phyloP scores from a whole-genome alignment of 2,113 vertebrate species.

The Poeciliopsis retropinna region DNA sequence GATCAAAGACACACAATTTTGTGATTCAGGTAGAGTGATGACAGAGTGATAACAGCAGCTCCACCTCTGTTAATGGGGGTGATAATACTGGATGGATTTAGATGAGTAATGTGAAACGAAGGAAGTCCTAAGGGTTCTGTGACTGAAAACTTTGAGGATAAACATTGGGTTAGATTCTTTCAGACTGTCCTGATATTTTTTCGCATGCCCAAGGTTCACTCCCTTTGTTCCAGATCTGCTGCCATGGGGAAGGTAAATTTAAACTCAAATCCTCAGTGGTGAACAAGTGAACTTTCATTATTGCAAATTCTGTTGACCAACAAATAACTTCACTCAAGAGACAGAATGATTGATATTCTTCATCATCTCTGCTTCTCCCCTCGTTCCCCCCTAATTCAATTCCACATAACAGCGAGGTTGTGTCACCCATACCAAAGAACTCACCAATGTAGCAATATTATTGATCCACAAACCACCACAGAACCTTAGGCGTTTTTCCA shows the following conservation, averaged over 20 bases:
- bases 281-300: slow-evolving; percentile 86
- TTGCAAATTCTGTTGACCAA: slow-evolving; percentile 81
- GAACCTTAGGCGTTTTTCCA: slow-evolving; percentile 56
- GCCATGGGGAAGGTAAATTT: slow-evolving; percentile 67
- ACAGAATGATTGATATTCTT: slow-evolving; percentile 88
- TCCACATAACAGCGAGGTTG: slow-evolving; percentile 80
- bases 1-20: slow-evolving; percentile 4
- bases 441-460: slow-evolving; percentile 70
- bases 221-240: slow-evolving; percentile 47
- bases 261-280: slow-evolving; percentile 76
- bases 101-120: slow-evolving; percentile 10
- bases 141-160: slow-evolving; percentile 49
- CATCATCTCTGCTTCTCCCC: slow-evolving; percentile 80
- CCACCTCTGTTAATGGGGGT: slow-evolving; percentile 56
- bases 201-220: slow-evolving; percentile 33
- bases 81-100: slow-evolving; percentile 63
- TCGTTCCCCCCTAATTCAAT: slow-evolving; percentile 79
- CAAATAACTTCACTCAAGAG: slow-evolving; percentile 83
- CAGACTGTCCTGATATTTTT: slow-evolving; percentile 48
- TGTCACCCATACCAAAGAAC: slow-evolving; percentile 81
- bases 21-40: slow-evolving; percentile 34
- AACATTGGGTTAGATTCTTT: slow-evolving; percentile 42
- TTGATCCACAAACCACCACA: slow-evolving; percentile 74
- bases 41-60: slow-evolving; percentile 47
- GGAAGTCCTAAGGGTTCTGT: slow-evolving; percentile 44